phyloP scores from a whole-genome alignment of 2,888 invertebrate genomes.

The Villa cingulata region DNA sequence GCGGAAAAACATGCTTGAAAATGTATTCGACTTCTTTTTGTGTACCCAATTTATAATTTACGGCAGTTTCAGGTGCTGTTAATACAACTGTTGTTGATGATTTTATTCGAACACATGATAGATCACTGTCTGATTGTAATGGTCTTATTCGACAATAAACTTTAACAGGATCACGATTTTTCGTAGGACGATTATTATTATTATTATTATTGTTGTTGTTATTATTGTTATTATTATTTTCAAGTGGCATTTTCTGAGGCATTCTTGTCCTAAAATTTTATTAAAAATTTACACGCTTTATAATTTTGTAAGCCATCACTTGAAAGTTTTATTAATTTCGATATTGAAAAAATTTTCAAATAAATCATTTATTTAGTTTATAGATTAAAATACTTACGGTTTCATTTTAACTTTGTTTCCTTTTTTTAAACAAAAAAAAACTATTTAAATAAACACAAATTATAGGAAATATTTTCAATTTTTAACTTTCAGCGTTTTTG shows the following conservation, averaged over 20 bases:
- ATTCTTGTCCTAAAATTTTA: not conserved
- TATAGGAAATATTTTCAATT: too few relatives aligned
- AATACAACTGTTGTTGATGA: conserved; percentile 54
- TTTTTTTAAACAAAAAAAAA: too few relatives aligned
- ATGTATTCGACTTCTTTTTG: conserved; percentile 60
- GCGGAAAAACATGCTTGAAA: conserved; percentile 77
- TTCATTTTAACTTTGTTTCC: too few relatives aligned
- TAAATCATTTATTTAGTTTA: too few relatives aligned
- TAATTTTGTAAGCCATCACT: too few relatives aligned
- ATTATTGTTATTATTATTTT: not conserved
- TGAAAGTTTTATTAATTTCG: too few relatives aligned
- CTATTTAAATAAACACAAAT: too few relatives aligned
- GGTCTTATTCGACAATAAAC: conserved; percentile 82
- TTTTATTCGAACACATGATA: conserved; percentile 53
- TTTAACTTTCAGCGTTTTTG: too few relatives aligned
- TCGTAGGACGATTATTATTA: not conserved
- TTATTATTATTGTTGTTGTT: too few relatives aligned
- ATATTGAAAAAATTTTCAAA: too few relatives aligned
- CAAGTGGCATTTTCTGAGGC: not conserved
- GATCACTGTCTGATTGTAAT: conserved; percentile 51
- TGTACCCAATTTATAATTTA: conserved; percentile 44
- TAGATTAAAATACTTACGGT: too few relatives aligned
- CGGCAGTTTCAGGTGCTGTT: conserved; percentile 48
- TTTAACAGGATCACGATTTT: conserved; percentile 55
- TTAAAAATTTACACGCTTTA: too few relatives aligned